phyloP scores from a whole-genome alignment of 2,888 invertebrate genomes.

The Oxyscelio sp. region DNA sequence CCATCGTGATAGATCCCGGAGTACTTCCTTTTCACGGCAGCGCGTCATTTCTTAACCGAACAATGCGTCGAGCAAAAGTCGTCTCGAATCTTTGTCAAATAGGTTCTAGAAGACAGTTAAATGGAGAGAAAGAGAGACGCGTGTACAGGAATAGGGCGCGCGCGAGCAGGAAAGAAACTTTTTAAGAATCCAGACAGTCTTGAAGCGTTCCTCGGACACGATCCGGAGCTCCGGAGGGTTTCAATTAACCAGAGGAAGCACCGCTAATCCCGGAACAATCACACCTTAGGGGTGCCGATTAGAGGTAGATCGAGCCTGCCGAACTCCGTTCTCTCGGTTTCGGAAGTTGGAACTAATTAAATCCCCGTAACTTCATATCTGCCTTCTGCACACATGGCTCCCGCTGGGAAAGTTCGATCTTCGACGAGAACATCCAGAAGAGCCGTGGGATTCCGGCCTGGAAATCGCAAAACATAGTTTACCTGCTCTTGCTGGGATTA shows the following conservation, averaged over 20 bases:
- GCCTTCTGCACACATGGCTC: slow-evolving; percentile 86
- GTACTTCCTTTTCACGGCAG: slow-evolving; percentile 63
- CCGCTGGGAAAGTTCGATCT: slow-evolving; percentile 80
- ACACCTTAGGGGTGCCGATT: slow-evolving; percentile 83
- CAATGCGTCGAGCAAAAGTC: slow-evolving; percentile 70
- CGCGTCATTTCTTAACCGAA: slow-evolving; percentile 68
- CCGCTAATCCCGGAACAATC: slow-evolving; percentile 87
- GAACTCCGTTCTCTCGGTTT: slow-evolving; percentile 74
- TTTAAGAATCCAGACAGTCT: slow-evolving; percentile 72
- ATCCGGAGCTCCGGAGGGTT: slow-evolving; percentile 74
- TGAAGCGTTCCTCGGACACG: slow-evolving; percentile 62
- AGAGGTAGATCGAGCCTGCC: slow-evolving; percentile 78
- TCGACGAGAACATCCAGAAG: slow-evolving; percentile 75
- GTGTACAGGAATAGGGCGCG: not conserved
- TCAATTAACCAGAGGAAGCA: slow-evolving; percentile 84
- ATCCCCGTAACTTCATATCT: slow-evolving; percentile 88
- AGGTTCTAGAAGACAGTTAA: slow-evolving; percentile 34
- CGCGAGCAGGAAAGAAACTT: slow-evolving; percentile 53
- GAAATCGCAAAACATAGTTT: slow-evolving; percentile 72
- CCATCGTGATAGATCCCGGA: slow-evolving; percentile 61
- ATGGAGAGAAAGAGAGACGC: slow-evolving; percentile 20
- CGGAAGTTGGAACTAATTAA: slow-evolving; percentile 87
- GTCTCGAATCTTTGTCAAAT: slow-evolving; percentile 67
- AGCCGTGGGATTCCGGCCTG: slow-evolving; percentile 48
- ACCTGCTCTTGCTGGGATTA: slow-evolving; percentile 74